Conservation (phyloP, 1,140 invertebrate species). For the Micrasema longulum region DNA sequence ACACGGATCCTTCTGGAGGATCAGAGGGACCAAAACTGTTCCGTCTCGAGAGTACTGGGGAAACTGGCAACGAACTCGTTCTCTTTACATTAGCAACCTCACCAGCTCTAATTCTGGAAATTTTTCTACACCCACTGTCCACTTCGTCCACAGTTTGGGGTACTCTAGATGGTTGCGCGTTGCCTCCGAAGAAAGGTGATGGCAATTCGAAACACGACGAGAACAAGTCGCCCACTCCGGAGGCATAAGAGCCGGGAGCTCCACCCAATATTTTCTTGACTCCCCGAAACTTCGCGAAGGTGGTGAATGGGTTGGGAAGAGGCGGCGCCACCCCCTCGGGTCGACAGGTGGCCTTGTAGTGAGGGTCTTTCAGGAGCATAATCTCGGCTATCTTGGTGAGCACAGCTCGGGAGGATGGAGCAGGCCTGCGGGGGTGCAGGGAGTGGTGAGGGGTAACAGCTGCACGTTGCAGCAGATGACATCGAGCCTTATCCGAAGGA, state of each 20-base stretch:
- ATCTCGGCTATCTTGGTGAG: slow-evolving; percentile 77
- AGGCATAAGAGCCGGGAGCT: slow-evolving; percentile 62
- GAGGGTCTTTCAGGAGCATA: slow-evolving; percentile 83
- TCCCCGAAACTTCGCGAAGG: slow-evolving; percentile 74
- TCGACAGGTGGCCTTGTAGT: slow-evolving; percentile 68
- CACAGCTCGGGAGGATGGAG: slow-evolving; percentile 60
- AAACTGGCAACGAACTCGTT: slow-evolving; percentile 55
- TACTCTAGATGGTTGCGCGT: slow-evolving; percentile 37
- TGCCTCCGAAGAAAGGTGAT: slow-evolving; percentile 66
- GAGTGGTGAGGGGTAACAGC: slow-evolving; percentile 55
- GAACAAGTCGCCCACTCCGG: slow-evolving; percentile 70
- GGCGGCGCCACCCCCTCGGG: slow-evolving; percentile 7
- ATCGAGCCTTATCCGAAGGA: slow-evolving; percentile 81
- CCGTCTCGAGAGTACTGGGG: slow-evolving; percentile 53
- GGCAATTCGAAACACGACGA: slow-evolving; percentile 80
- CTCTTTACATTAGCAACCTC: slow-evolving; percentile 22
- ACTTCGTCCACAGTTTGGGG: slow-evolving; percentile 51
- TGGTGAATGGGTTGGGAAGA: slow-evolving; percentile 75
- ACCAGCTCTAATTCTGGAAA: slow-evolving; percentile 1
- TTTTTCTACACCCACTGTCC: slow-evolving; percentile 32
- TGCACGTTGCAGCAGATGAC: slow-evolving; percentile 68
- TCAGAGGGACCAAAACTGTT: slow-evolving; percentile 50
- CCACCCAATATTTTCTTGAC: slow-evolving; percentile 83
- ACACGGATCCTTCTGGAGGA: slow-evolving; percentile 18
- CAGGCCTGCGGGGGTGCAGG: slow-evolving; percentile 49